Conservation (phyloP, 2,888 invertebrate species). For the Phyllotreta striolata region DNA sequence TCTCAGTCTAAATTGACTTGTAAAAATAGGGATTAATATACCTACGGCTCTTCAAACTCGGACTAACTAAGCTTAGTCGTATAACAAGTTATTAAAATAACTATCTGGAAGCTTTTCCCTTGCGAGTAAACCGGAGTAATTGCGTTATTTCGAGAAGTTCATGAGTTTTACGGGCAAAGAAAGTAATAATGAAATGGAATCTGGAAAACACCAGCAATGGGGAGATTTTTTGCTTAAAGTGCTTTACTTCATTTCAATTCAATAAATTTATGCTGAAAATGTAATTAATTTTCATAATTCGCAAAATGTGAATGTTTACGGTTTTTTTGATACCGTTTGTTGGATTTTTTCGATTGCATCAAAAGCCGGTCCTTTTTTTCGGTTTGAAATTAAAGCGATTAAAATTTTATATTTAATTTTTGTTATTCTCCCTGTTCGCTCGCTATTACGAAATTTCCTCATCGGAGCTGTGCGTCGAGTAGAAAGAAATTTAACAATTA, state of each 20-base stretch:
- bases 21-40: background rate
- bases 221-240: no score
- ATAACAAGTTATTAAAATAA: conserved; percentile 8
- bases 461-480: background rate
- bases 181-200: conserved; percentile 2
- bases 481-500: conserved; percentile 30
- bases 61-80: background rate
- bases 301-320: no score
- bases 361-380: no score
- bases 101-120: conserved; percentile 7
- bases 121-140: conserved; percentile 1
- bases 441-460: conserved; percentile 16
- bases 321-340: no score
- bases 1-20: conserved; percentile 6
- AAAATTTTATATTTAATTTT: conserved; percentile 12
- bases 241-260: no score
- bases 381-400: conserved; percentile 10
- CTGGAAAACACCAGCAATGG: no score
- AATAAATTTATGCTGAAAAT: no score
- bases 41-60: background rate
- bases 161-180: background rate
- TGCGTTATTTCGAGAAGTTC: background rate
- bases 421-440: background rate
- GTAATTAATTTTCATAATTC: no score
- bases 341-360: no score